These are phyloP conservation scores for Ciconia stormi DNA, from an alignment of 2,113 vertebrate genomes.

Conservation along the genomic window DNA sequence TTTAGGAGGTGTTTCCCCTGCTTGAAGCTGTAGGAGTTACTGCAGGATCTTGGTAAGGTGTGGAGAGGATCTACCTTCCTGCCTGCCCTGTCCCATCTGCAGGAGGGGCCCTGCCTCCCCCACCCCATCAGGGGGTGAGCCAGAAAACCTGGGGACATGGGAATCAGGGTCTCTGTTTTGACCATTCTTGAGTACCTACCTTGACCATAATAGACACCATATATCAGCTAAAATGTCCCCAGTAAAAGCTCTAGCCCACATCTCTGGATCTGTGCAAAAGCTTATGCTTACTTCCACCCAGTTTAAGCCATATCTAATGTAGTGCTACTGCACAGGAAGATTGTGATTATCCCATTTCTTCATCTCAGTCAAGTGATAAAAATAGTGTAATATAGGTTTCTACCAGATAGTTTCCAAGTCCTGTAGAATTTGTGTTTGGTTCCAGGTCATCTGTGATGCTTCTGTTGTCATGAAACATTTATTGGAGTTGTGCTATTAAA, in stretches of 20 bases:
- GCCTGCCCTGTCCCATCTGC: neutral
- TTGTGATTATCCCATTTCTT: neutral
- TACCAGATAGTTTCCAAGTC: neutral
- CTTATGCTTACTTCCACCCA: neutral
- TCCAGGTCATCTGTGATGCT: neutral
- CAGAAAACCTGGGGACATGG: neutral
- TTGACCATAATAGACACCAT: neutral
- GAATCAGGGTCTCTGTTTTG: neutral
- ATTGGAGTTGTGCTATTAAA: neutral
- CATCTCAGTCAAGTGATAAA: neutral
- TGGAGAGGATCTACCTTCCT: neutral
- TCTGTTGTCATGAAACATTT: neutral
- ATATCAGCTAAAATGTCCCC: neutral
- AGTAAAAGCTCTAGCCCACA: neutral
- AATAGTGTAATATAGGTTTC: neutral
- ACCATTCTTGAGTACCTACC: neutral
- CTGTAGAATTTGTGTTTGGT: neutral
- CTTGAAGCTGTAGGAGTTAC: neutral
- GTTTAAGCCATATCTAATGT: neutral
- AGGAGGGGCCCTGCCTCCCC: neutral
- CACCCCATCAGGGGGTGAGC: rapidly evolving
- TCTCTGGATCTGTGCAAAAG: neutral
- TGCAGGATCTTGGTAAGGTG: neutral
- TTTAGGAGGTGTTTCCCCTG: neutral
- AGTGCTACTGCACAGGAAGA: neutral